Evolutionary conservation across 2,888 invertebrate species (phyloP).

Genomic region (Lobophora halterata): DNA sequence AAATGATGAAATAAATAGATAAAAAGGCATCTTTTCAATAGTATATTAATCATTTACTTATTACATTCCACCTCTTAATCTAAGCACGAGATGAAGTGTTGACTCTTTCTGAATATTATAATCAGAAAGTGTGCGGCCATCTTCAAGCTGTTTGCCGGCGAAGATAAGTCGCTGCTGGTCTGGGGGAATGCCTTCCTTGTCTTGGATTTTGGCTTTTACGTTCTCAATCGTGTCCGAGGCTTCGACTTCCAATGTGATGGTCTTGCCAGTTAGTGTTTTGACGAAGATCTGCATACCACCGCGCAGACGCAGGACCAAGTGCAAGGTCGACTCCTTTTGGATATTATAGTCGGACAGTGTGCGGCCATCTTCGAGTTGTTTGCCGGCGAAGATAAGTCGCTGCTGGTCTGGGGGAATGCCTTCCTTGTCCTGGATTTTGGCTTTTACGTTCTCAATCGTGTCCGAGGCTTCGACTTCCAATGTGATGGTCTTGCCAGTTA

Average conservation of each 20-base stretch:
- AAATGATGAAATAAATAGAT: background rate
- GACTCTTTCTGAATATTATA: slow-evolving; percentile 21
- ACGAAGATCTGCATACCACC: slow-evolving; percentile 20
- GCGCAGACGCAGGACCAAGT: slow-evolving; percentile 11
- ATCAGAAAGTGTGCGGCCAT: slow-evolving; percentile 14
- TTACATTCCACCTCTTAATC: slow-evolving; percentile 28
- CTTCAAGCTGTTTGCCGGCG: slow-evolving; percentile 19
- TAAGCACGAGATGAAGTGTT: slow-evolving; percentile 25
- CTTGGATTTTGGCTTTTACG: slow-evolving; percentile 16
- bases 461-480: slow-evolving; percentile 20
- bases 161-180: slow-evolving; percentile 18
- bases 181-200: slow-evolving; percentile 17
- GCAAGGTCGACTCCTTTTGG: slow-evolving; percentile 10
- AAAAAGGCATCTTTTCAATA: slow-evolving; percentile 5
- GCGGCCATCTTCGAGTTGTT: slow-evolving; percentile 19
- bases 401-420: slow-evolving; percentile 23
- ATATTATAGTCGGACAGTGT: slow-evolving; percentile 19
- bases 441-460: slow-evolving; percentile 16
- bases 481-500: slow-evolving; percentile 23
- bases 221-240: slow-evolving; percentile 16
- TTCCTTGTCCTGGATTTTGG: slow-evolving; percentile 21
- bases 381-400: slow-evolving; percentile 19
- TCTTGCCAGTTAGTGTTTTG: slow-evolving; percentile 13
- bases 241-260: slow-evolving; percentile 12
- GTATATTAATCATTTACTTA: background rate